A percentile compares a stretch with the other conserved stretches of the same genome.
Conservation (phyloP, 1,140 invertebrate genomes). For the Diabrotica virgifera region DNA sequence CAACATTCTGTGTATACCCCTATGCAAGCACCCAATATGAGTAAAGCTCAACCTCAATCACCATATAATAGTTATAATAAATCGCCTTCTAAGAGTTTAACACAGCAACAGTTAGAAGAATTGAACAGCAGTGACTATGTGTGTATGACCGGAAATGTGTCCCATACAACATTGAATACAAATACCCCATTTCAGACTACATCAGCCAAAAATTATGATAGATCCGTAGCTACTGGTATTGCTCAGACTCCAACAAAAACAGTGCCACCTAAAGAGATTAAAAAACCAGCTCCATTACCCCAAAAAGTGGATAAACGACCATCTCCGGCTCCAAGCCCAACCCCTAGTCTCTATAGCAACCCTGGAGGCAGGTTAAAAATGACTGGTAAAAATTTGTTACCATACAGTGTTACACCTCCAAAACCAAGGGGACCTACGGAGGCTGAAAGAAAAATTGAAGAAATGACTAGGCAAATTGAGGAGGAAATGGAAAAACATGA, state of each 20-base stretch:
- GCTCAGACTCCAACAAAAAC: conserved; percentile 42
- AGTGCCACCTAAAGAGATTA: conserved; percentile 33
- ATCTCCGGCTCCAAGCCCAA: conserved; percentile 49
- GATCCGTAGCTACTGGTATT: conserved; percentile 42
- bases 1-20: conserved; percentile 39
- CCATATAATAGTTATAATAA: conserved; percentile 28
- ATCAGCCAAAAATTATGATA: conserved; percentile 45
- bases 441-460: conserved; percentile 87
- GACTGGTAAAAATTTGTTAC: conserved; percentile 71
- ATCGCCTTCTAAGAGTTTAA: conserved; percentile 32
- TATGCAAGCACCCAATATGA: conserved; percentile 31
- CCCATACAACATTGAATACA: conserved; percentile 39
- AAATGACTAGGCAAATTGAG: conserved; percentile 83
- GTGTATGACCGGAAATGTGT: conserved; percentile 64
- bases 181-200: conserved; percentile 46
- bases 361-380: conserved; percentile 47
- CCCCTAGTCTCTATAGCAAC: conserved; percentile 51
- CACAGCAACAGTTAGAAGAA: conserved; percentile 52
- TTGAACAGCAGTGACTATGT: conserved; percentile 68
- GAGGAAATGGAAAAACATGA: conserved; percentile 93
- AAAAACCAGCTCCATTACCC: conserved; percentile 18
- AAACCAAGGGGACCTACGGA: conserved; percentile 81
- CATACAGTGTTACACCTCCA: conserved; percentile 85
- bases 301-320: conserved; percentile 33
- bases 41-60: conserved; percentile 22